Percentiles rank a stretch among this genome's conserved stretches.
Evolutionary conservation across 2,888 invertebrate species (phyloP).

Genomic region (Danaus chrysippus): DNA sequence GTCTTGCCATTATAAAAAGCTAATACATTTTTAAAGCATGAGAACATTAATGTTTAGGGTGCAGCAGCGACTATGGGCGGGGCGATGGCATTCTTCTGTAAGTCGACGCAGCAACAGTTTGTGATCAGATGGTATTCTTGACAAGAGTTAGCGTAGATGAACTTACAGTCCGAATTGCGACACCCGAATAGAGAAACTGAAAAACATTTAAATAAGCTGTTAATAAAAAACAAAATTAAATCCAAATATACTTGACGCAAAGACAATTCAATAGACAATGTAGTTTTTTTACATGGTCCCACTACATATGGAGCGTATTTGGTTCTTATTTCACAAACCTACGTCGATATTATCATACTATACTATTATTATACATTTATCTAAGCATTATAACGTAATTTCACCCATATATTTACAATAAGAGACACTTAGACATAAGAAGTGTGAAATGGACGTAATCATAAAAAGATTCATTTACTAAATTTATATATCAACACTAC

Average conservation of each 20-base stretch:
- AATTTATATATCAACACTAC: too few species aligned
- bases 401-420: too few species aligned
- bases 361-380: too few species aligned
- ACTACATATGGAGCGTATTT: too few species aligned
- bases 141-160: conserved; percentile 86
- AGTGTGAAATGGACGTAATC: too few species aligned
- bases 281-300: too few species aligned
- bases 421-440: too few species aligned
- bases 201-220: conserved; percentile 9
- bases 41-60: conserved; percentile 16
- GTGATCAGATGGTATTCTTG: conserved; percentile 85
- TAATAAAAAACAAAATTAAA: neutral
- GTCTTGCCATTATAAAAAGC: neutral
- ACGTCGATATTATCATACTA: too few species aligned
- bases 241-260: neutral
- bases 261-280: too few species aligned
- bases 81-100: conserved; percentile 53
- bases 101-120: conserved; percentile 84
- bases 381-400: too few species aligned
- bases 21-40: neutral
- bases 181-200: conserved; percentile 80
- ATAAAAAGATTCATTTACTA: too few species aligned
- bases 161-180: conserved; percentile 83
- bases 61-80: conserved; percentile 34
- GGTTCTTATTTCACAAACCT: too few species aligned